Base-by-base conservation (phyloP, 2,888 invertebrate genomes). In the Dolichomitus sp. region DNA sequence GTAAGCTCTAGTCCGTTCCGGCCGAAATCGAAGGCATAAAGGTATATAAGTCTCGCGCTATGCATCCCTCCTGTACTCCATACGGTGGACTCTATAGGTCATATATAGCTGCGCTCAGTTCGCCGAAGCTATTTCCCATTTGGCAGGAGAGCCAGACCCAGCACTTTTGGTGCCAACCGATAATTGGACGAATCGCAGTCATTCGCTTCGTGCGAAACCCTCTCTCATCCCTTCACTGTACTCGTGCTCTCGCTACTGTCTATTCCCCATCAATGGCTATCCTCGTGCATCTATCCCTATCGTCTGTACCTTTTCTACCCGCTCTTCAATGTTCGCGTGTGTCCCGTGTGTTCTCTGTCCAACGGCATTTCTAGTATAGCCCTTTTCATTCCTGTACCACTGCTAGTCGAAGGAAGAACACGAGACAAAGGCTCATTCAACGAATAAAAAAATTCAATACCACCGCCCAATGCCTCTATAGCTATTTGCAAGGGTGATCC, bases 131-230 rank as follows among this genome's bases (percentile, higher is more conserved):
- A 91, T 91, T 91, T 91, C 90, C 91, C 91, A 91, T 91, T 91
- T 91, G 91, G 91, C 91, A 91, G 91, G 84, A 89, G 90, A 90
- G 90, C 91, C 91, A 91, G 91, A 91, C 89, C 91, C 91, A 91
- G 91, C 91, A 91, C 91, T 91, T 91, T 91, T 90, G 91, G 91
- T 91, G 91, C 91, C 91, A 91, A 91, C 91, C 91, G 91, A 91
- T 91, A 91, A 91, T 91, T 91, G 91, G 91, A 91, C 91, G 91
- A 91, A 91, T 91, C 91, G 91, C 89, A 91, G 91, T 91, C 91
- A 91, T 91, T 91, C 91, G 89, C 90, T 89, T 88, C 88, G 89
- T 88, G 88, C 90, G 89, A 91, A 88, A 86, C 70, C 80, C 84
- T 86, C 87, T 83, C 84, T 77, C 63, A 42, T 54, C 73, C 72